Base-by-base conservation (phyloP, 2,113 vertebrate genomes). In the Raja brachyura region DNA sequence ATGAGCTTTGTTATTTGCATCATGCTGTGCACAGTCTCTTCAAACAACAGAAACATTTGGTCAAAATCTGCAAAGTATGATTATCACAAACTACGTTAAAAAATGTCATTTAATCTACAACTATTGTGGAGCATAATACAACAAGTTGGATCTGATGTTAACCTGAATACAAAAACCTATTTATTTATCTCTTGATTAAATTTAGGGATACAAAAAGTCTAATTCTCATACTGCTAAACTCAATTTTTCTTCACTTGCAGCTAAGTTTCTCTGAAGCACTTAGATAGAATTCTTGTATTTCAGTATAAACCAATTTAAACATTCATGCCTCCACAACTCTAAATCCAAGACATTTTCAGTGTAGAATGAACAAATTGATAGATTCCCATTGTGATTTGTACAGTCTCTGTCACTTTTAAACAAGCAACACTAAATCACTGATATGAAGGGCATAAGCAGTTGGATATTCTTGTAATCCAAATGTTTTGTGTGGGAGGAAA, bases 401-500 rank as follows among this genome's bases (percentile, higher is more conserved):
- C 39, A 48, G 39, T 48, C 39, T 85, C 81, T 9, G 81, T 85
- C 81, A 9, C 48, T 48, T 85, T 85, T 85, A 59, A 85, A 85
- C 59, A 85, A 85, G 22, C n/a, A 63, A 63, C 63, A 39, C n/a
- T 66, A 74, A 92, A 73, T 48, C 90, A 92, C 39, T 66, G 61
- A 66, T 73, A 92, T 73, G 66, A 73, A 92, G 28, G 90, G 73
- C 33, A 74, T 54, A 92, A 54, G 20, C 68, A 48, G 33, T 54
- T 70, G 68, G 66, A 14, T 33, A 74, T 14, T 73, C 22, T 48
- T 74, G 3, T 14, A 73, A 48, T 73, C 68, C 66, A 92, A 92
- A 73, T 48, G 20, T 92, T 66, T 74, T 28, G 66, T 92, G 90
- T 92, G 90, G 90, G 90, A 92, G 68, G 33, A 90, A 90, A 68